A percentile compares a stretch with the other conserved stretches of the same genome.
phyloP scores from a whole-genome alignment of 35 echinoderm and acorn worm species.

The Chiridota heheva region DNA sequence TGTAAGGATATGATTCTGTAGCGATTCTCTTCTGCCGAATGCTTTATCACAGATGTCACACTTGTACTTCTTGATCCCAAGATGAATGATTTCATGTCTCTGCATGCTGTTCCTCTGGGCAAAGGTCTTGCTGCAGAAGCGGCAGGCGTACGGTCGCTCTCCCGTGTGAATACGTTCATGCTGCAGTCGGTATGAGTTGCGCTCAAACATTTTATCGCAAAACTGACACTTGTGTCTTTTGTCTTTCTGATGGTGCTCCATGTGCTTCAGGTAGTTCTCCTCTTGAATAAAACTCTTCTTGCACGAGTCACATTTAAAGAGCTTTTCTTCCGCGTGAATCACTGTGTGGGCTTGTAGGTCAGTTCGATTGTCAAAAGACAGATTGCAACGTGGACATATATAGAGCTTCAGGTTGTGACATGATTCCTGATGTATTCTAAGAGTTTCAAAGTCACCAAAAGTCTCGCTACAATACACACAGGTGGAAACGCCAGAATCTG shows the following conservation, averaged over 20 bases:
- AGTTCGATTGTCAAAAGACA: slow-evolving; percentile 12
- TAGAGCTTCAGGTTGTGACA: slow-evolving; percentile 22
- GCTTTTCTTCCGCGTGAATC: slow-evolving; percentile 37
- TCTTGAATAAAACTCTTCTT: slow-evolving; percentile 44
- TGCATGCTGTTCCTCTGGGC: slow-evolving; percentile 46
- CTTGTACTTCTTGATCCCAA: slow-evolving; percentile 51
- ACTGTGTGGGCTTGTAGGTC: slow-evolving; percentile 33
- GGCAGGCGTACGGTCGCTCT: slow-evolving; percentile 49
- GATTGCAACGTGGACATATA: slow-evolving; percentile 37
- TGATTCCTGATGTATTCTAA: slow-evolving; percentile 27
- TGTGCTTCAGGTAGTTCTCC: slow-evolving; percentile 29
- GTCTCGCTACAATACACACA: slow-evolving; percentile 43
- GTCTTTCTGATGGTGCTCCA: slow-evolving; percentile 24
- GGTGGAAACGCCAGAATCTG: slow-evolving; percentile 17
- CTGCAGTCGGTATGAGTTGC: slow-evolving; percentile 18
- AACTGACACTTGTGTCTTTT: slow-evolving; percentile 34
- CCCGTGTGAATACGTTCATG: slow-evolving; percentile 53
- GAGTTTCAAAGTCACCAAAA: slow-evolving; percentile 7
- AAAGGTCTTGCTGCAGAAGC: slow-evolving; percentile 53
- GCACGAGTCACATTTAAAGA: slow-evolving; percentile 5
- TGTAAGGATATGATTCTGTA: slow-evolving; percentile 39
- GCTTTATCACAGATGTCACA: slow-evolving; percentile 54
- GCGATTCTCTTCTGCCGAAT: slow-evolving; percentile 33
- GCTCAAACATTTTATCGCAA: slow-evolving; percentile 36
- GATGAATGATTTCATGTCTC: slow-evolving; percentile 48